A percentile compares a stretch with the other conserved stretches of the same genome.
Conservation (phyloP, 2,113 vertebrate species). For the Dipodomys ordii region DNA sequence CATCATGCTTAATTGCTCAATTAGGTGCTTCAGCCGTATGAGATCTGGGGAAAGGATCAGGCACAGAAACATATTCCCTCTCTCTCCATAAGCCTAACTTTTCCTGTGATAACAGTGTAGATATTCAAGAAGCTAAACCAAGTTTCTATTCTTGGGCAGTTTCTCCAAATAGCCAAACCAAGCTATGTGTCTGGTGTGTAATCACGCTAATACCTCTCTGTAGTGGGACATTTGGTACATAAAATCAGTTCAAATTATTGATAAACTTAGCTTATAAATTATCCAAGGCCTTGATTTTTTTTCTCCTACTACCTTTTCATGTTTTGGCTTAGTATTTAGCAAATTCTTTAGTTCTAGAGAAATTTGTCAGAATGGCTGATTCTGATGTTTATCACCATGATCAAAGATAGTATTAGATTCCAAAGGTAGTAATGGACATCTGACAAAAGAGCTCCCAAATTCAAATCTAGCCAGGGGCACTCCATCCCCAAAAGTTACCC, state of each 20-base stretch:
- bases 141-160: constrained; percentile 47
- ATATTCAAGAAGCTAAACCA: constrained; percentile 26
- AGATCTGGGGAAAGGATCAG: constrained; percentile 75
- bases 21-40: constrained; percentile 82
- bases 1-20: constrained; percentile 91
- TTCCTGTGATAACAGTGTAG: constrained; percentile 11
- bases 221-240: constrained; percentile 60
- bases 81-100: constrained; percentile 63
- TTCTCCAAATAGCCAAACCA: constrained; percentile 61
- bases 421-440: neutral
- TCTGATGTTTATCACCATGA: neutral
- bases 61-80: constrained; percentile 78
- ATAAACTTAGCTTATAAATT: constrained; percentile 68
- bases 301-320: constrained; percentile 31
- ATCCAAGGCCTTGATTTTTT: constrained; percentile 37
- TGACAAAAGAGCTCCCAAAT: neutral
- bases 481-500: constrained; percentile 2
- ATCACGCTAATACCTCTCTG: constrained; percentile 43
- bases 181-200: neutral
- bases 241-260: constrained; percentile 63
- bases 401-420: constrained; percentile 43
- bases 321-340: constrained; percentile 42
- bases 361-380: constrained; percentile 38
- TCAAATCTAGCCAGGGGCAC: neutral
- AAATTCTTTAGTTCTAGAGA: constrained; percentile 25